phyloP scores from a whole-genome alignment of 2,797 vertebrate genomes.

The Phrynocephalus guinanensis region DNA sequence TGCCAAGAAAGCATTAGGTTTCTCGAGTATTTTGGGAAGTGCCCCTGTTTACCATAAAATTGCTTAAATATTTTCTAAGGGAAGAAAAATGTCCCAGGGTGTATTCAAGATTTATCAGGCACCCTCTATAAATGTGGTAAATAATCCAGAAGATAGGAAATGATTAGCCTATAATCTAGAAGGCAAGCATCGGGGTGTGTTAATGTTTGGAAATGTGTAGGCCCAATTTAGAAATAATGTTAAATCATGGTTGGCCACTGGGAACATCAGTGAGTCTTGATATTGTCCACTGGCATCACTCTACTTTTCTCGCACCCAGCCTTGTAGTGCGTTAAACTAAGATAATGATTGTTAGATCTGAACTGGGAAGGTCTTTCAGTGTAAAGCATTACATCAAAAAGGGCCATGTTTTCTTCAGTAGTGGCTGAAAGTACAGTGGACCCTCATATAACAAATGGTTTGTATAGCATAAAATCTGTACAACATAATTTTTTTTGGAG shows the following conservation, averaged over 20 bases:
- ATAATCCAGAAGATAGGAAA: neutral
- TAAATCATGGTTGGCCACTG: neutral
- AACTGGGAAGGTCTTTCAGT: neutral
- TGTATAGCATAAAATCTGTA: no score
- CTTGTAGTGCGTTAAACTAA: no score
- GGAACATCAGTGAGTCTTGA: neutral
- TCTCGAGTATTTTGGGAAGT: accelerated
- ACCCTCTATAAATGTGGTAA: slow-evolving; percentile 7
- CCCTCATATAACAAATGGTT: no score
- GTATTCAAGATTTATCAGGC: neutral
- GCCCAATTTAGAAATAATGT: neutral
- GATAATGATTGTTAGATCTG: neutral
- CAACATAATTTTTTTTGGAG: no score
- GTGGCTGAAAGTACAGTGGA: no score
- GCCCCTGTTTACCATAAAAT: neutral
- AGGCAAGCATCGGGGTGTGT: neutral
- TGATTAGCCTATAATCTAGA: neutral
- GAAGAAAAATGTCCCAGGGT: neutral
- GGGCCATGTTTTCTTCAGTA: neutral
- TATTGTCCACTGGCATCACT: neutral
- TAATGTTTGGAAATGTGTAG: neutral
- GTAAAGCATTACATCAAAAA: neutral
- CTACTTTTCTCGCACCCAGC: no score
- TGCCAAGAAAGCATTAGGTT: neutral
- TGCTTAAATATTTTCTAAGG: neutral